phyloP scores from a whole-genome alignment of 2,888 invertebrate species.

The Eupithecia abbreviata region DNA sequence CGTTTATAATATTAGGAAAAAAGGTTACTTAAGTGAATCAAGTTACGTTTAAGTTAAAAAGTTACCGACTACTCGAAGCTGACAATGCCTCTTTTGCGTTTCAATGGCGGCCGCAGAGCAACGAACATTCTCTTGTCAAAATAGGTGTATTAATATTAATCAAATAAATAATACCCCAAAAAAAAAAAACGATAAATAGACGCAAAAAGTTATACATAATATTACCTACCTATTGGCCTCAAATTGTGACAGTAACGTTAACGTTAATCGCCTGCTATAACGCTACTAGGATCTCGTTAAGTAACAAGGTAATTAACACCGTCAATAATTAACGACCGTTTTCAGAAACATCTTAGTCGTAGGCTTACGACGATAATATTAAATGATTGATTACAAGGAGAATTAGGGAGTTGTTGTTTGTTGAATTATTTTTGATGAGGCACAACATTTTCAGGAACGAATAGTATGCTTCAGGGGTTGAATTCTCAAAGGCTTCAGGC shows the following conservation, averaged over 20 bases:
- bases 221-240: neutral
- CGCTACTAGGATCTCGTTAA: slow-evolving; percentile 16
- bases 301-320: slow-evolving; percentile 27
- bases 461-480: neutral
- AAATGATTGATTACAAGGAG: slow-evolving; percentile 27
- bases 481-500: too few species aligned
- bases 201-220: too few species aligned
- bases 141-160: too few species aligned
- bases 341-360: slow-evolving; percentile 21
- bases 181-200: too few species aligned
- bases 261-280: neutral
- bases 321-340: slow-evolving; percentile 30
- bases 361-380: slow-evolving; percentile 17
- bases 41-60: neutral
- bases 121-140: too few species aligned
- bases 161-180: too few species aligned
- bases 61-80: neutral
- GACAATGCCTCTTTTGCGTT: neutral
- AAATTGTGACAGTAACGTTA: neutral
- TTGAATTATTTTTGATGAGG: neutral
- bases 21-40: neutral
- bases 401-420: slow-evolving; percentile 1
- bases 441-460: neutral
- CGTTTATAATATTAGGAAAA: too few species aligned
- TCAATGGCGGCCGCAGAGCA: too few species aligned